These are phyloP conservation scores for Hystrix brachyura DNA, from an alignment of 2,113 vertebrate species.

Conservation along the genomic window DNA sequence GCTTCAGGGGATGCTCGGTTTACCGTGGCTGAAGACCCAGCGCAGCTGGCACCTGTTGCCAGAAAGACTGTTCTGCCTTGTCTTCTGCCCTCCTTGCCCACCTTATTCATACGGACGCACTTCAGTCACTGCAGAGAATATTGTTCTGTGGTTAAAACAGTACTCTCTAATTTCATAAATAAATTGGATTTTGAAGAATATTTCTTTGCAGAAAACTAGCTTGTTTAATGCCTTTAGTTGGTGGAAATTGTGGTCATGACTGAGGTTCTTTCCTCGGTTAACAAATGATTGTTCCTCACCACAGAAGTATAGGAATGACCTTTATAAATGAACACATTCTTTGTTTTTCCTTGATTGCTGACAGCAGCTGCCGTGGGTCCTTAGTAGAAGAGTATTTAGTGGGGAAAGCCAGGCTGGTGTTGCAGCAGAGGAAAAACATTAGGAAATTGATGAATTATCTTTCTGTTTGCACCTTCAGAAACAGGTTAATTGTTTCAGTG, in stretches of 20 bases:
- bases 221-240: neutral
- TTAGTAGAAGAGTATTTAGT: neutral
- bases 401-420: neutral
- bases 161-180: neutral
- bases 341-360: neutral
- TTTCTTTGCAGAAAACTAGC: neutral
- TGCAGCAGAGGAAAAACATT: neutral
- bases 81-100: too few relatives aligned
- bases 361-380: neutral
- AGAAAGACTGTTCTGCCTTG: neutral
- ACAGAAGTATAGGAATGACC: neutral
- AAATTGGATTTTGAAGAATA: neutral
- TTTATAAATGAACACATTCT: neutral
- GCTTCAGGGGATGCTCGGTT: rapidly evolving
- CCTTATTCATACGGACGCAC: neutral
- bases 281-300: neutral
- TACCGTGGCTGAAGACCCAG: rapidly evolving
- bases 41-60: rapidly evolving
- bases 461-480: slow-evolving; percentile 69
- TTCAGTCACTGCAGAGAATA: neutral
- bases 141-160: neutral
- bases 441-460: slow-evolving; percentile 63
- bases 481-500: slow-evolving; percentile 73
- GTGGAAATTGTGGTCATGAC: neutral
- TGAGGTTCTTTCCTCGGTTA: neutral